Base-by-base conservation (phyloP, 2,113 vertebrate species). In the Notothenia coriiceps region DNA sequence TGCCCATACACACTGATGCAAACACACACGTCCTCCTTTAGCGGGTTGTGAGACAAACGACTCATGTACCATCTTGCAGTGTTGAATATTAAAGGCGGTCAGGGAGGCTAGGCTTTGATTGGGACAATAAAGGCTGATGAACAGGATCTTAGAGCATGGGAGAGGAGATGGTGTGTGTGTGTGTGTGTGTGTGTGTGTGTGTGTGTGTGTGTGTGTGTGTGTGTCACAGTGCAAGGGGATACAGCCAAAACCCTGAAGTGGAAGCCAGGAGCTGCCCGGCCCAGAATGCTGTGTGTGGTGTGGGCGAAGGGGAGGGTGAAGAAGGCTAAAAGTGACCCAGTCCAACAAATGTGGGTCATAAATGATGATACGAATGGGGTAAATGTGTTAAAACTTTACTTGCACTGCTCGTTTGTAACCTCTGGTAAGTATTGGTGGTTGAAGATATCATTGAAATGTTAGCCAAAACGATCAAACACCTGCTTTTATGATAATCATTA, bases 41-140 rank as follows among this genome's bases (percentile, higher is more conserved):
- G 76, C 70, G 75, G 64, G 85, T 82, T 88, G 65, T 89, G 86
- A 91, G 91, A 94, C 93, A 93, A 93, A 92, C 85, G 86, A 88
- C 85, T 89, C 80, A 71, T 92, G 91, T 89, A 91, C 88, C 95
- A 95, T 95, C 94, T 95, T 94, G 94, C 91, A 91, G 89, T 88
- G 80, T 86, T 95, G 92, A 95, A 95, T 96, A 95, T 95, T 95
- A 93, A 95, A 96, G 90, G 88, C 86, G 84, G 88, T 91, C 88
- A 91, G 90, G 88, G 92, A 93, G 89, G 83, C 80, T 63, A 78
- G 62, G 86, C 95, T 95, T 96, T 96, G 95, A 95, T 94, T 93
- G 91, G 91, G 91, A 95, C 94, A 95, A 95, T 94, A 95, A 95
- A 95, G 93, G 90, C 89, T 86, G 87, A 88, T 89, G 84, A 91